Evolutionary conservation across 2,888 invertebrate species (phyloP), one percentile per base, ranked within the genome.

Genomic region (Fabriciana adippe): DNA sequence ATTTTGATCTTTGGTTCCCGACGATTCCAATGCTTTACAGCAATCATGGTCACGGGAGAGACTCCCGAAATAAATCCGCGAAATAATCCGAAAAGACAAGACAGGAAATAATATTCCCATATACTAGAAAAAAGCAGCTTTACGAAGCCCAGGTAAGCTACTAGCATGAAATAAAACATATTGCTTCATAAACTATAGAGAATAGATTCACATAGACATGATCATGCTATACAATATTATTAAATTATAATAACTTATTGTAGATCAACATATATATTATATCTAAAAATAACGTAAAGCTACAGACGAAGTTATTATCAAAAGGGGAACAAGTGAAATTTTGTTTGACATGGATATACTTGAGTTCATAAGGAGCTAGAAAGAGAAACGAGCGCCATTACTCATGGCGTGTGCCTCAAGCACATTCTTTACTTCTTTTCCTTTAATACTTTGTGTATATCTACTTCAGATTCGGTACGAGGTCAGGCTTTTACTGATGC

Each of bases 331-430:
- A 83, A 88, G 86, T 85, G 81, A 86, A 88, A 86, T 86, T 86
- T 84, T 76, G 87, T 88, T 88, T 84, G 87, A 86, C 85, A 82
- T 76, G 81, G 83, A 89, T 88, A 84, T 86, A 89, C 81, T 85
- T 81, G 82, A 84, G 86, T 88, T 88, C 87, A 88, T 88, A 87
- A 88, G 85, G 82, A 85, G 79, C 80, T 76, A 74, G 74, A 47
- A 75, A 83, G 88, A 90, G 81, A 78, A 86, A 90, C 87, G 82
- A 78, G 79, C 73, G 74, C 74, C 83, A 89, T 90, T 87, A 89
- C 81, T 90, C 89, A 89, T 79, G 81, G 77, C 82, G 78, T 81
- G 82, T 75, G 78, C 79, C 81, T 79, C 73, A 79, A 82, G 82
- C 79, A 82, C 79, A 84, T 83, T 87, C 83, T 84, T 85, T 84